Evolutionary conservation across 2,888 invertebrate species (phyloP).

Genomic region (Erebia aethiops): DNA sequence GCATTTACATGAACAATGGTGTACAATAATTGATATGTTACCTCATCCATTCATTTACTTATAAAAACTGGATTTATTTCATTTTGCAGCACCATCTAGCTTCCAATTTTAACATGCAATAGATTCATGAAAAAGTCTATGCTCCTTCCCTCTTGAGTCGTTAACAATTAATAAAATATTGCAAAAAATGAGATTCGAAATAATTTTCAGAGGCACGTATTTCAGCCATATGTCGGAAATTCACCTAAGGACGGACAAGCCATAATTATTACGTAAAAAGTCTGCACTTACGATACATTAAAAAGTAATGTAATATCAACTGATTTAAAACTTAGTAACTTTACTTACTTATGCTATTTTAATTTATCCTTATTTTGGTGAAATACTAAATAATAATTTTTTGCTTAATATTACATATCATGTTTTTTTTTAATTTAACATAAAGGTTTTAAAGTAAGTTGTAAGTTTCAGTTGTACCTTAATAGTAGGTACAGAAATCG

Average conservation of each 20-base stretch:
- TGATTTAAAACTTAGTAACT: constrained; percentile 13
- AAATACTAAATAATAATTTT: not conserved
- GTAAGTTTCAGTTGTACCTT: too few relatives aligned
- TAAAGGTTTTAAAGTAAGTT: too few relatives aligned
- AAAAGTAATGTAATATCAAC: constrained; percentile 21
- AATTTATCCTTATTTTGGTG: constrained; percentile 15
- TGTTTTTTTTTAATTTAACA: too few relatives aligned
- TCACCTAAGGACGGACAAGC: constrained; percentile 75
- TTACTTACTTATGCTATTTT: constrained; percentile 21
- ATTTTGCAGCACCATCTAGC: constrained; percentile 38
- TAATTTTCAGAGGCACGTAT: constrained; percentile 66
- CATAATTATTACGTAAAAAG: constrained; percentile 48
- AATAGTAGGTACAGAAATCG: not conserved
- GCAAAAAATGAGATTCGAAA: constrained; percentile 61
- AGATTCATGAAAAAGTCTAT: constrained; percentile 28
- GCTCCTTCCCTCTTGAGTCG: constrained; percentile 34
- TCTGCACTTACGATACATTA: constrained; percentile 1
- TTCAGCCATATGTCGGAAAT: constrained; percentile 66
- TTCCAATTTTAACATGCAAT: constrained; percentile 19
- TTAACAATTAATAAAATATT: constrained; percentile 46
- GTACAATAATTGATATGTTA: too few relatives aligned
- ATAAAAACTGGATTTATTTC: not conserved
- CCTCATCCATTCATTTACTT: not conserved
- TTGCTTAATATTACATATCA: not conserved
- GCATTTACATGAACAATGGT: too few relatives aligned